These are phyloP conservation scores for Porites lobata DNA, from an alignment of 92 coral and sea anemone species.

Conservation along the genomic window DNA sequence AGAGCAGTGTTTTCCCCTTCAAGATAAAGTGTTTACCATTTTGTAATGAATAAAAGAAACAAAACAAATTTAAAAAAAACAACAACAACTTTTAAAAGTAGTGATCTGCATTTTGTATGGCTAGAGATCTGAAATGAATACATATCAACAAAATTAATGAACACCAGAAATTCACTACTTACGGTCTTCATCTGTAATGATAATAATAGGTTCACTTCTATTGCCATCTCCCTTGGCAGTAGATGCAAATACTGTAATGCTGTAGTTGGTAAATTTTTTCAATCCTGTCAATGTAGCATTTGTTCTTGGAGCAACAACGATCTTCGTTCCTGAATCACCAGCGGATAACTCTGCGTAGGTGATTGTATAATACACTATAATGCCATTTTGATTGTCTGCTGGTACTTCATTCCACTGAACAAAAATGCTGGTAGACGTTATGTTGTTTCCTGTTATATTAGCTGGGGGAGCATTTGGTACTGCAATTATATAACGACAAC, in stretches of 20 bases:
- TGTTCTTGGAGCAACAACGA: not conserved
- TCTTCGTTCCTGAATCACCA: not conserved
- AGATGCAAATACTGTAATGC: not conserved
- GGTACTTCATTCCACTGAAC: not conserved
- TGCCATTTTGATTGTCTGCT: not conserved
- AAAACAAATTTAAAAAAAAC: too few relatives aligned
- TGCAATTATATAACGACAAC: not conserved
- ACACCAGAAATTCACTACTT: not conserved
- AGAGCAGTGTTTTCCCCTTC: too few relatives aligned
- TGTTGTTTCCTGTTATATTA: not conserved
- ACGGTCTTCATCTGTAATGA: conserved; percentile 76
- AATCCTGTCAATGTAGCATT: not conserved
- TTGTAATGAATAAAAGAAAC: too few relatives aligned
- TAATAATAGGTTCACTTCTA: conserved; percentile 16
- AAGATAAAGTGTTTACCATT: too few relatives aligned
- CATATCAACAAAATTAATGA: too few relatives aligned
- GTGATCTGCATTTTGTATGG: too few relatives aligned
- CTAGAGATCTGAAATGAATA: too few relatives aligned
- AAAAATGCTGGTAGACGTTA: not conserved
- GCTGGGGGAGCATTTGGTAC: not conserved
- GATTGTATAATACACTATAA: not conserved
- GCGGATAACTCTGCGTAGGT: not conserved
- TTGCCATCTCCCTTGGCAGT: not conserved
- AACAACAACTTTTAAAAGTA: too few relatives aligned
- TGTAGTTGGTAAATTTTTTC: not conserved